phyloP scores from a whole-genome alignment of 1,140 invertebrate genomes.

The Drosophila mayri region DNA sequence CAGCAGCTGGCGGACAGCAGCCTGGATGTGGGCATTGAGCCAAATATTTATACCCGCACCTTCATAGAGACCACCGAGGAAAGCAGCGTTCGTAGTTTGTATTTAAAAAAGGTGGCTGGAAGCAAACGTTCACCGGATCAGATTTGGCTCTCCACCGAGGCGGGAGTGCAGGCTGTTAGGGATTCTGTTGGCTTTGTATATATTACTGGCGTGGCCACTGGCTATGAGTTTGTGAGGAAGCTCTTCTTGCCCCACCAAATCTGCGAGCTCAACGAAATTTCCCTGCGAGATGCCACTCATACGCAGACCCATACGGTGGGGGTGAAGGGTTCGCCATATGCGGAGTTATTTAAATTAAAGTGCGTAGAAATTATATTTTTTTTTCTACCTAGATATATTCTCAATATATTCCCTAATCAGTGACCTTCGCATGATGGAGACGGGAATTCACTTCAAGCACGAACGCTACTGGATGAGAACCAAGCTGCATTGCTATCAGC shows the following conservation, averaged over 20 bases:
- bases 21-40: conserved; percentile 70
- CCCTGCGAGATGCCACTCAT: conserved; percentile 52
- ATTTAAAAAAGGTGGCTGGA: conserved; percentile 56
- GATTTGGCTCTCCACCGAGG: conserved; percentile 63
- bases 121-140: conserved; percentile 36
- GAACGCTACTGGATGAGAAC: conserved; percentile 56
- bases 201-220: conserved; percentile 63
- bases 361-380: conserved; percentile 6
- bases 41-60: conserved; percentile 53
- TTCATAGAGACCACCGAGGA: conserved; percentile 57
- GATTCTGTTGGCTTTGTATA: conserved; percentile 69
- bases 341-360: conserved; percentile 63
- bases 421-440: conserved; percentile 64
- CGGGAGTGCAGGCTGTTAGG: conserved; percentile 58
- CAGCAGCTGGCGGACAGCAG: conserved; percentile 76
- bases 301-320: conserved; percentile 42
- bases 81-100: conserved; percentile 47
- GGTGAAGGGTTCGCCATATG: conserved; percentile 58
- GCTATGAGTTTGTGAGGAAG: conserved; percentile 63
- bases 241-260: conserved; percentile 73
- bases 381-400: no score
- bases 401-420: conserved; percentile 12
- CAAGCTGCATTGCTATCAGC: conserved; percentile 67
- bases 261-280: conserved; percentile 75
- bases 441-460: conserved; percentile 62